phyloP scores from a whole-genome alignment of 2,113 vertebrate species.

The Eptesicus fuscus region DNA sequence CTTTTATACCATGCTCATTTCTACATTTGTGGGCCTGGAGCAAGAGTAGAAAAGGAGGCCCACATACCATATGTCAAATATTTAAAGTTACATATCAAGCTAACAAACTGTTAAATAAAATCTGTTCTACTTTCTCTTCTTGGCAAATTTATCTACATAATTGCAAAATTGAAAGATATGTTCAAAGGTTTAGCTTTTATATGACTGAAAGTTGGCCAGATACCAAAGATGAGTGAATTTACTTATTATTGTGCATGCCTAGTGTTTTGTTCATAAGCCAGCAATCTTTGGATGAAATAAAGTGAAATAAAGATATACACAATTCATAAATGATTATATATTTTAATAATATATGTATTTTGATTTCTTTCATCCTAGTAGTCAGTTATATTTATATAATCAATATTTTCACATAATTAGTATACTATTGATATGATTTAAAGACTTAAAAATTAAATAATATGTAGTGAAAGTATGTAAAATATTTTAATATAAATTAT shows the following conservation, averaged over 20 bases:
- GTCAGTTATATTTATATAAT: not conserved
- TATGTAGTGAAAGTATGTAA: not conserved
- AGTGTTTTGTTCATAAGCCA: not conserved
- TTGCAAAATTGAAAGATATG: constrained; percentile 38
- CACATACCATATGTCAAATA: constrained; percentile 22
- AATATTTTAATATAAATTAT: not conserved
- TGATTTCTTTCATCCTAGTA: not conserved
- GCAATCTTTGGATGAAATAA: not conserved
- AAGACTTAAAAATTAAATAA: not conserved
- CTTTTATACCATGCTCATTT: not conserved
- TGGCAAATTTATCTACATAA: constrained; percentile 41
- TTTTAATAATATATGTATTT: not conserved
- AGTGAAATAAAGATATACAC: not conserved
- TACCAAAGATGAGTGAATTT: constrained; percentile 7
- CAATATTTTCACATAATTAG: not conserved
- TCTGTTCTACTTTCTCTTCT: constrained; percentile 11
- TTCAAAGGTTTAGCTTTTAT: constrained; percentile 14
- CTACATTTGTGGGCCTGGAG: not conserved
- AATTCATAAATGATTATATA: not conserved
- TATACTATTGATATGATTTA: not conserved
- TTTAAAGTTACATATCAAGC: constrained; percentile 33
- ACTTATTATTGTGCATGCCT: not conserved
- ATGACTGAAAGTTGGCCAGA: constrained; percentile 13
- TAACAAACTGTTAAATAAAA: constrained; percentile 39
- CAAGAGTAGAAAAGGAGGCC: not conserved